Conservation (phyloP, 2,113 vertebrate species). For the Sakesphorus luctuosus region DNA sequence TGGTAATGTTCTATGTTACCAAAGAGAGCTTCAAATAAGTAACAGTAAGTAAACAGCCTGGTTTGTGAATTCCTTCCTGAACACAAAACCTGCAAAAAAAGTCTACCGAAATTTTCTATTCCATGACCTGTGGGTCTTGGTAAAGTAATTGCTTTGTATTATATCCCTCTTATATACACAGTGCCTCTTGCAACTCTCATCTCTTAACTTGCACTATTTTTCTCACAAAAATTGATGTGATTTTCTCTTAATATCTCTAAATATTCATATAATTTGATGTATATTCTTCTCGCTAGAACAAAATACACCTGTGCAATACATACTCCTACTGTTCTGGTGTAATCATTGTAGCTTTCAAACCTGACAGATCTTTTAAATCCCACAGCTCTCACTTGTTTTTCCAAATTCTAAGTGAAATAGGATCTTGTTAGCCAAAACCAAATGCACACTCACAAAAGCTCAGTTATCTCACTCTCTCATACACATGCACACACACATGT, state of each 20-base stretch:
- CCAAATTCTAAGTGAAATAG: neutral
- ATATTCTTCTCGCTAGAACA: neutral
- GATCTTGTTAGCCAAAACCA: neutral
- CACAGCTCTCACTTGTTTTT: neutral
- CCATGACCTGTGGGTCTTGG: neutral
- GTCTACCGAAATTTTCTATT: neutral
- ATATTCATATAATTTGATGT: neutral
- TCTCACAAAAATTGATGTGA: neutral
- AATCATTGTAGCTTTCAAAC: neutral
- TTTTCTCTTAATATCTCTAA: neutral
- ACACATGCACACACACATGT: neutral
- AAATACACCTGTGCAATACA: neutral
- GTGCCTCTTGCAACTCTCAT: neutral
- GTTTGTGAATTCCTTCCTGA: neutral
- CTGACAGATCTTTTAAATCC: neutral
- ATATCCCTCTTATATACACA: neutral
- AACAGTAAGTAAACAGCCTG: neutral
- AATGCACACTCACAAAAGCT: conserved; percentile 5
- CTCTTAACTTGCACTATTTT: neutral
- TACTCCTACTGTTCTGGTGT: neutral
- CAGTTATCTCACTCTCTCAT: neutral
- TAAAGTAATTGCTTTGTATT: neutral
- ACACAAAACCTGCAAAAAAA: neutral
- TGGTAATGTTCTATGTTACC: neutral
- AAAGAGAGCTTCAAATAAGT: neutral